phyloP scores from a whole-genome alignment of 2,113 vertebrate genomes.

The Mobula hypostoma region DNA sequence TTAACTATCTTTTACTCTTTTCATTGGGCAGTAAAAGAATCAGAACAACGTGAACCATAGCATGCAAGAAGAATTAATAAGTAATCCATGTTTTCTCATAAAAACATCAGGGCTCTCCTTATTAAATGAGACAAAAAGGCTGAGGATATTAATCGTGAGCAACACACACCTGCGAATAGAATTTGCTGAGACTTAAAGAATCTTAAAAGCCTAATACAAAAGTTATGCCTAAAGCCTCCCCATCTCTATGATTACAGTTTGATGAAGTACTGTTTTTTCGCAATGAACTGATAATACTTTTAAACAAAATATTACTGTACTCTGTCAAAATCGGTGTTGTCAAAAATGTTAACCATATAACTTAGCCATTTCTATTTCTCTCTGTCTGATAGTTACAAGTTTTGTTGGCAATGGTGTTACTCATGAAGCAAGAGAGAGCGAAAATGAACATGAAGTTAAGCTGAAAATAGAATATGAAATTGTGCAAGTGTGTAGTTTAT shows the following conservation, averaged over 20 bases:
- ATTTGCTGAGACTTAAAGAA: conserved; percentile 21
- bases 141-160: neutral
- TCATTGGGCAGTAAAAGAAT: neutral
- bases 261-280: neutral
- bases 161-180: too few relatives aligned
- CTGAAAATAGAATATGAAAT: neutral
- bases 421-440: neutral
- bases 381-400: neutral
- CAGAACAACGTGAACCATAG: neutral
- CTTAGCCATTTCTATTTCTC: neutral
- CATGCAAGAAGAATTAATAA: neutral
- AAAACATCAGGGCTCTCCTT: neutral
- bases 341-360: neutral
- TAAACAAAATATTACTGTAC: neutral
- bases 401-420: neutral
- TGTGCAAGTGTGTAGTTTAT: neutral
- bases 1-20: neutral
- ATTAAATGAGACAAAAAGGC: neutral
- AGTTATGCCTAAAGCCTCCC: neutral
- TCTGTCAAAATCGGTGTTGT: neutral
- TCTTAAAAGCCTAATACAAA: neutral
- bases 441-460: neutral
- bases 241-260: neutral
- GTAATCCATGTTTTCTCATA: conserved; percentile 22
- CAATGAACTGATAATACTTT: neutral